Evolutionary conservation across 2,797 vertebrate species (phyloP).

Genomic region (Syngnathus rostellatus): DNA sequence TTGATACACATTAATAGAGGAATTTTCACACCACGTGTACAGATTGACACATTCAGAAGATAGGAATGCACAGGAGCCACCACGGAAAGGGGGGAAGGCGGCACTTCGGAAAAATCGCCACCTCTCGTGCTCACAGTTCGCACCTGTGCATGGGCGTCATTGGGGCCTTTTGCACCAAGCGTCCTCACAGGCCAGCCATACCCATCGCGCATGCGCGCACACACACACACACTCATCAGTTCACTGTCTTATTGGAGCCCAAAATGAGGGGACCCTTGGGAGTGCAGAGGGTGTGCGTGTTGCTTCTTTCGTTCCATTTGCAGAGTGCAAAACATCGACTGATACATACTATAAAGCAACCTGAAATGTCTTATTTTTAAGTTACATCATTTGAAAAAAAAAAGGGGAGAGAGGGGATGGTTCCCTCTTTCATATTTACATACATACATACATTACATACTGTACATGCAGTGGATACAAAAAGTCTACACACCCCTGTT

Average conservation of each 20-base stretch:
- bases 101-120: constrained; percentile 39
- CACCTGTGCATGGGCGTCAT: constrained; percentile 51
- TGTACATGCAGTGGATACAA: not conserved
- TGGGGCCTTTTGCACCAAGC: constrained; percentile 17
- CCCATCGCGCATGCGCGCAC: constrained; percentile 26
- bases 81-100: constrained; percentile 48
- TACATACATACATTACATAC: constrained; percentile 56
- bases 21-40: constrained; percentile 87
- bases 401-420: constrained; percentile 4
- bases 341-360: constrained; percentile 66
- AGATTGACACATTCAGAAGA: constrained; percentile 86
- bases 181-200: constrained; percentile 41
- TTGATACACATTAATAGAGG: constrained; percentile 92
- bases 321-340: constrained; percentile 67
- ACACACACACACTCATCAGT: constrained; percentile 35
- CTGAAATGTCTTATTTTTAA: constrained; percentile 61
- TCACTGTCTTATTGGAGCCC: constrained; percentile 42
- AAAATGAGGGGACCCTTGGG: not conserved
- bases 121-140: constrained; percentile 72
- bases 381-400: constrained; percentile 56
- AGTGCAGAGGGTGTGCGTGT: constrained; percentile 14
- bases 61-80: constrained; percentile 81
- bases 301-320: constrained; percentile 33
- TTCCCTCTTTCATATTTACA: constrained; percentile 58
- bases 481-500: constrained; percentile 3